These are phyloP conservation scores for Plemyria rubiginata DNA, from an alignment of 2,888 invertebrate species.

Conservation along the genomic window DNA sequence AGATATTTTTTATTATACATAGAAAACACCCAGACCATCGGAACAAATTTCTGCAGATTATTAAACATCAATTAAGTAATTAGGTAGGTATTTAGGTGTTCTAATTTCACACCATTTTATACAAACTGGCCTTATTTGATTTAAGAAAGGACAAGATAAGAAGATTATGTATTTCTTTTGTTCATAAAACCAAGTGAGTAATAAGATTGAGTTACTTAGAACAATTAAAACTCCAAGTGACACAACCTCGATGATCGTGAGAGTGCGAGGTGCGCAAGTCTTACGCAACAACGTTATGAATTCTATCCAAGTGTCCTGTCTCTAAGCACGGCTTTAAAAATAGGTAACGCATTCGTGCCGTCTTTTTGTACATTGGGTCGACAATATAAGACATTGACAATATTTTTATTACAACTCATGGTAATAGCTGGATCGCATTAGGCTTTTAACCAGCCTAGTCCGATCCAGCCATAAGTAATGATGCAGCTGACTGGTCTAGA, in stretches of 20 bases:
- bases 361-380: neutral
- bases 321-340: neutral
- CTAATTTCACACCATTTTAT: neutral
- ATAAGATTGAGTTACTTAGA: slow-evolving; percentile 46
- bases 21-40: too few relatives aligned
- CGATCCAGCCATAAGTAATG: too few relatives aligned
- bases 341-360: neutral
- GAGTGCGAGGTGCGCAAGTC: slow-evolving; percentile 46
- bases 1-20: too few relatives aligned
- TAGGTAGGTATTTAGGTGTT: too few relatives aligned
- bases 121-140: neutral
- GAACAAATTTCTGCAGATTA: too few relatives aligned
- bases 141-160: slow-evolving; percentile 9
- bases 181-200: slow-evolving; percentile 41
- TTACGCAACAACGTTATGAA: slow-evolving; percentile 40
- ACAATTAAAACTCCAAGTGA: slow-evolving; percentile 55
- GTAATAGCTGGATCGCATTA: too few relatives aligned
- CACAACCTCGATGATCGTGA: slow-evolving; percentile 64
- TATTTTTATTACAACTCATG: too few relatives aligned
- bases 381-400: too few relatives aligned
- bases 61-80: too few relatives aligned
- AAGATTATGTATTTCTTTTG: slow-evolving; percentile 38
- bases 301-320: slow-evolving; percentile 18
- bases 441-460: too few relatives aligned
- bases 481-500: too few relatives aligned